Evolutionary conservation across 2,888 invertebrate genomes (phyloP), one percentile per base, ranked within the genome.

Genomic region (Sycophila texana): DNA sequence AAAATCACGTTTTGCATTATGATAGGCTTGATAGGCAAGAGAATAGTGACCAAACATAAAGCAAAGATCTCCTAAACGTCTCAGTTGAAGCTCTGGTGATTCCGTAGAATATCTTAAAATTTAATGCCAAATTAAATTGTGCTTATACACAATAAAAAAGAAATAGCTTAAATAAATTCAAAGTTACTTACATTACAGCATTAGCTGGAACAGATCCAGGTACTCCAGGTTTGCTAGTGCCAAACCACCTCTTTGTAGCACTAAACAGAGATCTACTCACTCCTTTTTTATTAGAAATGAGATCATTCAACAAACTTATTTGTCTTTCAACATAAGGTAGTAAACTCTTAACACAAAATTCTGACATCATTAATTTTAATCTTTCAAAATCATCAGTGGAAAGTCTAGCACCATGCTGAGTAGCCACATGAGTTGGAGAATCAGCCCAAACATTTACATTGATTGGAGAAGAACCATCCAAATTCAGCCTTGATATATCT

Each of bases 1-100:
- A 90, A 99, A 99, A 90, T 99, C 99, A 73, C 98, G 94, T 91
- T 99, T 99, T n/a, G 98, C 97, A 60, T 96, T 95, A 91, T 99
- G 98, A 91, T 99, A 99, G 0, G 96, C 94, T 89, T 97, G 96
- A 91, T 97, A 98, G 10, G 99, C 98, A 83, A 96, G 93, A 83
- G 95, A 94, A 91, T 98, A 98, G 88, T 98, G 95, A 4, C 98
- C 97, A 90, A 99, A 98, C 93, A 99, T 95, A 90, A 99, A 99
- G 91, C 98, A 97, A 10, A 99, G 92, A 91, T 99, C 99, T 0
- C 97, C 99, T 60, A 99, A 91, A 78, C 98, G 95, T 80, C 99
- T 93, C 68, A 97, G 93, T 90, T 99, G 98, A 82, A 99, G 92
- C 91, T 99, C 99, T 0, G 96, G 95, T 26, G 97, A 96, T 87